Evolutionary conservation across 2,797 vertebrate species (phyloP), one percentile per base, ranked within the genome.

Genomic region (Gymnothorax reevesii): DNA sequence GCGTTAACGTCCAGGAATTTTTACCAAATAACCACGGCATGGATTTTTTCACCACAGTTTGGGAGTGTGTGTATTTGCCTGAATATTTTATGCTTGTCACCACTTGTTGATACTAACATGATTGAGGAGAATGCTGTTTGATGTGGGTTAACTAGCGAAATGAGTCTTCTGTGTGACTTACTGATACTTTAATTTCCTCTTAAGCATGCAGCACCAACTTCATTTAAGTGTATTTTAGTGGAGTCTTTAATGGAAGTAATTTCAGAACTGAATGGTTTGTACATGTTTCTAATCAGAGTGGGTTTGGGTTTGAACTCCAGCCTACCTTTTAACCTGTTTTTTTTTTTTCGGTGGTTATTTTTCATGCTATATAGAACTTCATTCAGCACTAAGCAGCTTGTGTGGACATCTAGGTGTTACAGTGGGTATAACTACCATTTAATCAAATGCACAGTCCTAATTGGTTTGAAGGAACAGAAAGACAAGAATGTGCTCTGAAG

Each of bases 1-100:
- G 93, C 88, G 90, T 85, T 90, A 92, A 90, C 84, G 91, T 87
- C 91, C 92, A 91, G 84, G 88, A 90, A 92, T 92, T 93, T 89
- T 89, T 91, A 90, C 90, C 87, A 93, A 89, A 89, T 90, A 80
- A 82, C 83, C 86, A 59, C 84, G 93, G 95, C 95, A 93, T 89
- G 86, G 87, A 90, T 89, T 86, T 87, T 75, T 89, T 90, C 89
- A 91, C 88, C 83, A 82, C 87, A 77, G 87, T 89, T 89, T 55
- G 87, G 82, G 83, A 66, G 80, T 60, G 87, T 82, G 82, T 49
- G 85, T 33, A 87, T 88, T 84, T 84, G 86, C 54, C 33, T 69
- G n/a, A n/a, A 69, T 69, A 25, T 25, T 25, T 69, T 25, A 33
- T 85, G 82, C 59, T 25, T 88, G 87, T 66, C 17, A 87, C 87